These are phyloP conservation scores for Brachyrhaphis roseni DNA, from an alignment of 2,797 vertebrate genomes.

Conservation along the genomic window DNA sequence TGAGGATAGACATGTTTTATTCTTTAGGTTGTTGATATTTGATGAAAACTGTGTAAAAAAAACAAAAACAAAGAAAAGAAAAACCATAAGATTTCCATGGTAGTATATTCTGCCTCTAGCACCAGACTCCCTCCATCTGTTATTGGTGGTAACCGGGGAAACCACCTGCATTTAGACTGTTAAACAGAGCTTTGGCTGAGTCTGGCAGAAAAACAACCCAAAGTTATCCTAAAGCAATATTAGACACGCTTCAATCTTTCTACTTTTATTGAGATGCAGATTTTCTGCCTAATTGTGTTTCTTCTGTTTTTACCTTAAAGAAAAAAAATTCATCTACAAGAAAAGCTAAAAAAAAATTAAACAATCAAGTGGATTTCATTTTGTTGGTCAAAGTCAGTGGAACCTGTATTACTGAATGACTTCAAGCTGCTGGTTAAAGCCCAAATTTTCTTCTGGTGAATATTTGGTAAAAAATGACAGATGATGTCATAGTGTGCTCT, in stretches of 20 bases:
- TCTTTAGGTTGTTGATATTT: no score
- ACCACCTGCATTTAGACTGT: no score
- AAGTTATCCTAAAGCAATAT: no score
- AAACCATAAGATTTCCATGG: no score
- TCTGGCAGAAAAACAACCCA: no score
- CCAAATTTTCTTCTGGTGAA: not conserved
- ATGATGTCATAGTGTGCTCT: not conserved
- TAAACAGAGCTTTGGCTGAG: no score
- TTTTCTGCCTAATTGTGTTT: not conserved
- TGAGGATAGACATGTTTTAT: no score
- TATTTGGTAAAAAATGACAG: not conserved
- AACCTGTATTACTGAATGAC: not conserved
- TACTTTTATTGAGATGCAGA: not conserved
- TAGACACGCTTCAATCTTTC: not conserved
- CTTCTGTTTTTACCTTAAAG: not conserved
- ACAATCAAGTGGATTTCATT: not conserved
- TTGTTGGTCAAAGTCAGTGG: not conserved
- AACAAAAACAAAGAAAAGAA: no score
- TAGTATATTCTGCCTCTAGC: no score
- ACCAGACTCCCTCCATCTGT: no score
- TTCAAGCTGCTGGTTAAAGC: not conserved
- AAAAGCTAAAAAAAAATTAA: not conserved
- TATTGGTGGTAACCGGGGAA: no score
- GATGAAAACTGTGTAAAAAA: no score
- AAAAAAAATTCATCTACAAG: not conserved